Percentiles rank a stretch among this genome's conserved stretches.
Conservation (phyloP, 2,888 invertebrate species). For the Andrena haemorrhoa region DNA sequence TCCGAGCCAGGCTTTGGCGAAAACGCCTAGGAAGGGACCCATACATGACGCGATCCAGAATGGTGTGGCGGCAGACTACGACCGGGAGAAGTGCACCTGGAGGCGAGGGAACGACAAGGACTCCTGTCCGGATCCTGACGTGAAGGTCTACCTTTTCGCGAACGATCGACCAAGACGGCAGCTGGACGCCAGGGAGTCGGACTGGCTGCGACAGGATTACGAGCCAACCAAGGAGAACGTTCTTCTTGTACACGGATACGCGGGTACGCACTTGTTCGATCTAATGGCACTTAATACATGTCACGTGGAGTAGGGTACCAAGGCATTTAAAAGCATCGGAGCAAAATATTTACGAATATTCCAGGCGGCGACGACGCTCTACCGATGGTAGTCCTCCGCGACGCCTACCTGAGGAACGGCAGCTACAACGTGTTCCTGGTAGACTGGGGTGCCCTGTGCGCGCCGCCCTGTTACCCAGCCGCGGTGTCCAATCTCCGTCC, state of each 20-base stretch:
- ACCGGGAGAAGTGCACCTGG: constrained; percentile 90
- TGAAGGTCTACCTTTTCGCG: constrained; percentile 89
- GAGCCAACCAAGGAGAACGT: constrained; percentile 90
- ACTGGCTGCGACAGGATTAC: constrained; percentile 91
- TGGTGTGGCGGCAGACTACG: constrained; percentile 86
- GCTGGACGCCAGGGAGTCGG: constrained; percentile 85
- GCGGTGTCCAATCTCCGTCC: constrained; percentile 91
- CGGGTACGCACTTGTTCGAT: constrained; percentile 83
- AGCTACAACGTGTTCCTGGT: constrained; percentile 92
- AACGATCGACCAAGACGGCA: constrained; percentile 85
- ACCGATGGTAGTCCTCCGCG: constrained; percentile 90
- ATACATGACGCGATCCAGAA: constrained; percentile 83
- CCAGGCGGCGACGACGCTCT: constrained; percentile 89
- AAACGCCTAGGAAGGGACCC: constrained; percentile 71
- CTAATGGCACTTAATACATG: too few species aligned
- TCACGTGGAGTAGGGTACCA: too few species aligned
- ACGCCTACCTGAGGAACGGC: constrained; percentile 91
- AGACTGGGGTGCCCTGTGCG: constrained; percentile 91
- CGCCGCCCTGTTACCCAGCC: constrained; percentile 90
- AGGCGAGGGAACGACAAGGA: constrained; percentile 88
- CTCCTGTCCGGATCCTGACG: constrained; percentile 90
- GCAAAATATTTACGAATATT: background rate
- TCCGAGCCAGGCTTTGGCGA: background rate
- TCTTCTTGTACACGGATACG: constrained; percentile 91
- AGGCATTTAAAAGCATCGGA: background rate